Evolutionary conservation across 1,140 invertebrate genomes (phyloP).

Genomic region (Drosophila sproati): DNA sequence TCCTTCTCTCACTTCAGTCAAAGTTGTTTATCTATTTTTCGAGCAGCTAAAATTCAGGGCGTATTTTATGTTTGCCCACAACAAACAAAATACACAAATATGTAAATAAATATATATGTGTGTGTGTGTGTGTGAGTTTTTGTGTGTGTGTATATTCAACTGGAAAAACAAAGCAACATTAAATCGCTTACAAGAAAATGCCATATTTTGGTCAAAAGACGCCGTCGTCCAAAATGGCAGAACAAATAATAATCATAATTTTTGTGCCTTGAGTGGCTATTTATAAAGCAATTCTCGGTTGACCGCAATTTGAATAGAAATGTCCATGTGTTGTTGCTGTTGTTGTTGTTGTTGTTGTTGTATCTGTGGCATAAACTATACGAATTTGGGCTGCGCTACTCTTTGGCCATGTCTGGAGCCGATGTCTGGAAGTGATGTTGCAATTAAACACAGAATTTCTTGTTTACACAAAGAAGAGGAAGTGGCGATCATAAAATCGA

Average conservation of each 20-base stretch:
- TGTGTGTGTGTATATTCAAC: conserved; percentile 10
- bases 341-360: conserved; percentile 26
- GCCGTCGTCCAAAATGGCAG: conserved; percentile 11
- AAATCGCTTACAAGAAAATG: conserved; percentile 50
- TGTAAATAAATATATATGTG: conserved; percentile 12
- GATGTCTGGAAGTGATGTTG: conserved; percentile 28
- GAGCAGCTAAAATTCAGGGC: conserved; percentile 26
- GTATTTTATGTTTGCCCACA: conserved; percentile 35
- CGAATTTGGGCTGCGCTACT: conserved; percentile 45
- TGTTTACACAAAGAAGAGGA: conserved; percentile 26
- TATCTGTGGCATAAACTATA: conserved; percentile 47
- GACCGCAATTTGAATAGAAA: conserved; percentile 71
- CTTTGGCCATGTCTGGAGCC: conserved; percentile 21
- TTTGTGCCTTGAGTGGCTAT: conserved; percentile 52
- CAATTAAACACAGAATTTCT: conserved; percentile 26
- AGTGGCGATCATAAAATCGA: conserved; percentile 29
- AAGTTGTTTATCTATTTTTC: neutral
- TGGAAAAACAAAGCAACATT: conserved; percentile 51
- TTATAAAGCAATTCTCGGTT: conserved; percentile 67
- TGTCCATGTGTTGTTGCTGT: conserved; percentile 17
- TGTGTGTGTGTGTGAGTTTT: neutral
- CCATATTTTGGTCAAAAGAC: conserved; percentile 45
- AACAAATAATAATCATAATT: conserved; percentile 49
- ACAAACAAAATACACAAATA: conserved; percentile 3
- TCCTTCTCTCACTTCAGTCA: neutral